Evolutionary conservation across 2,113 vertebrate genomes (phyloP).

Genomic region (Aramus guarauna): DNA sequence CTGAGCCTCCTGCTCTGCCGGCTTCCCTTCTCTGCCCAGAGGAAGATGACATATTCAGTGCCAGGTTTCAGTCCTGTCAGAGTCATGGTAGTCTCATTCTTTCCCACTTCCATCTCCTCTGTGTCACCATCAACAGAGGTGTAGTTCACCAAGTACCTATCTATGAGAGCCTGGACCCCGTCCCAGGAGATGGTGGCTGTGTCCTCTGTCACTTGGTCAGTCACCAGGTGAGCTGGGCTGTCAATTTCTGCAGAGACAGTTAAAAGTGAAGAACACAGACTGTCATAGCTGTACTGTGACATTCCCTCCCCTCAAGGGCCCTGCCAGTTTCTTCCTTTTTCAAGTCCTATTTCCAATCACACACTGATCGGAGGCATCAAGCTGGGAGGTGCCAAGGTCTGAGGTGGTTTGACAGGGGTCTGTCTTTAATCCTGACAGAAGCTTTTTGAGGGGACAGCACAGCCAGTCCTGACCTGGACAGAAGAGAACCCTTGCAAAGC

Average conservation of each 20-base stretch:
- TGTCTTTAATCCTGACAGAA: neutral
- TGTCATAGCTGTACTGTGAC: neutral
- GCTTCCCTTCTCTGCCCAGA: conserved; percentile 78
- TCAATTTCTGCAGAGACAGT: conserved; percentile 48
- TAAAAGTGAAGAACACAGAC: neutral
- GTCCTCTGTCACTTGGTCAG: conserved; percentile 77
- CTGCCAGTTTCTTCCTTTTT: neutral
- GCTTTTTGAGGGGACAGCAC: neutral
- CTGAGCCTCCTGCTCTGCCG: conserved; percentile 73
- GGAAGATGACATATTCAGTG: conserved; percentile 70
- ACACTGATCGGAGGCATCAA: neutral
- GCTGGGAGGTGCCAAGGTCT: neutral
- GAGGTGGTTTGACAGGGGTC: neutral
- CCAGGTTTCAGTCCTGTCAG: conserved; percentile 77
- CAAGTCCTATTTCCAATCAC: neutral
- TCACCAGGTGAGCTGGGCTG: conserved; percentile 70
- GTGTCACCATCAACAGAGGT: conserved; percentile 73
- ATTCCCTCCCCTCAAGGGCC: neutral
- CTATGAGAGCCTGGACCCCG: conserved; percentile 70
- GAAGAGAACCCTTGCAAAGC: neutral
- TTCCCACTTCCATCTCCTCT: conserved; percentile 60
- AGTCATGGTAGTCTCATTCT: conserved; percentile 56
- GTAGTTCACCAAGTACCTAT: conserved; percentile 83
- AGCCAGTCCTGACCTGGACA: neutral
- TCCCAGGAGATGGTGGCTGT: conserved; percentile 80